phyloP scores from a whole-genome alignment of 2,888 invertebrate genomes.

The Hipparchia semele region DNA sequence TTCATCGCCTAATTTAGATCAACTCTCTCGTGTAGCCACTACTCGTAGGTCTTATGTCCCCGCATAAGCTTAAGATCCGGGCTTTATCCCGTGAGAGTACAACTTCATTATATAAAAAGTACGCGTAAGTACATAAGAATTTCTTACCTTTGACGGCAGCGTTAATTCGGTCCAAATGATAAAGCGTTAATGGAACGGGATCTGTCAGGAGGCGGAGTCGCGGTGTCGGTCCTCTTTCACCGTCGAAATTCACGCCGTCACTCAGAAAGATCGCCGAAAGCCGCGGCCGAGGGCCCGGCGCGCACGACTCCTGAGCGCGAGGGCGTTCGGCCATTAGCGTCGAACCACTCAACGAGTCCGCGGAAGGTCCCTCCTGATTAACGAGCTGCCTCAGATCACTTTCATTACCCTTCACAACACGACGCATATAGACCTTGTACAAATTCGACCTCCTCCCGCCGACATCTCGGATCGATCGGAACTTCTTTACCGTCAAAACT shows the following conservation, averaged over 20 bases:
- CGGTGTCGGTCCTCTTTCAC: conserved; percentile 59
- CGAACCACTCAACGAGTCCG: conserved; percentile 69
- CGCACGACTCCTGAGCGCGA: conserved; percentile 65
- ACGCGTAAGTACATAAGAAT: too few relatives aligned
- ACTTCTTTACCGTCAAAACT: conserved; percentile 74
- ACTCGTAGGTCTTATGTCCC: too few relatives aligned
- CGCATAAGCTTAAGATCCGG: too few relatives aligned
- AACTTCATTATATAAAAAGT: too few relatives aligned
- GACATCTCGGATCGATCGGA: conserved; percentile 57
- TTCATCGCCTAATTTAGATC: too few relatives aligned
- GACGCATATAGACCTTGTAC: conserved; percentile 73
- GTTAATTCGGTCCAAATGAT: conserved; percentile 79
- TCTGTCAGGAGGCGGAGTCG: conserved; percentile 70
- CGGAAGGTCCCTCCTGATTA: conserved; percentile 61
- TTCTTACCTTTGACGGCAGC: conserved; percentile 80
- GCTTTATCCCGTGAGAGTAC: too few relatives aligned
- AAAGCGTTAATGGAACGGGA: conserved; percentile 79
- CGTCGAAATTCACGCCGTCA: conserved; percentile 58
- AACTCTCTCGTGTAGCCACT: too few relatives aligned
- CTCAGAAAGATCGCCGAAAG: conserved; percentile 78
- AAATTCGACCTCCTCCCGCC: conserved; percentile 68
- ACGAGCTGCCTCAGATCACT: conserved; percentile 64
- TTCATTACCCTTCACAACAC: conserved; percentile 74
- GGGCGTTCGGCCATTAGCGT: conserved; percentile 66
- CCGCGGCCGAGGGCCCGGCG: conserved; percentile 72